Evolutionary conservation across 2,888 invertebrate genomes (phyloP).

Genomic region (Mythimna lalbum): DNA sequence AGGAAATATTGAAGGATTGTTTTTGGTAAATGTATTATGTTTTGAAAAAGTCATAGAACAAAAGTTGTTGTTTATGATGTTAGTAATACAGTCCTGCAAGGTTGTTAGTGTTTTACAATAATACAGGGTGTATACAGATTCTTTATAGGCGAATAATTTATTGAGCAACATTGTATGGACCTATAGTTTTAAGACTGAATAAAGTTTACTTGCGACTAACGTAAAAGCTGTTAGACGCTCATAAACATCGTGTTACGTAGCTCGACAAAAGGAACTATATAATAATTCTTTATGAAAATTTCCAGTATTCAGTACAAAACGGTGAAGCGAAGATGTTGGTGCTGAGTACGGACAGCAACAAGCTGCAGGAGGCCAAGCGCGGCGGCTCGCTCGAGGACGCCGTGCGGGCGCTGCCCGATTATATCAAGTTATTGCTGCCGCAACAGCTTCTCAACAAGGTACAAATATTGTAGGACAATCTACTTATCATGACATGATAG

Average conservation of each 20-base stretch:
- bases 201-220: background rate
- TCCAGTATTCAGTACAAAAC: slow-evolving; percentile 86
- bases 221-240: background rate
- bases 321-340: slow-evolving; percentile 87
- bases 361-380: slow-evolving; percentile 79
- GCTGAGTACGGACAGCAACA: slow-evolving; percentile 85
- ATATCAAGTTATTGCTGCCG: slow-evolving; percentile 85
- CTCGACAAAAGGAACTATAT: background rate
- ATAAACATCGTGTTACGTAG: background rate
- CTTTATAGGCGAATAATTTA: background rate
- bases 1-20: no score
- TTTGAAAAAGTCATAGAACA: no score
- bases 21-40: no score
- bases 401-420: slow-evolving; percentile 85
- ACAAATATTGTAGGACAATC: background rate
- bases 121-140: no score
- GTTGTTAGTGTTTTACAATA: no score
- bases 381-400: slow-evolving; percentile 84
- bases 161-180: background rate
- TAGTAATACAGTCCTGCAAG: no score
- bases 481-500: no score
- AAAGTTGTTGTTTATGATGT: no score
- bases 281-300: slow-evolving; percentile 25
- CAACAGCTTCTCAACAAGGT: slow-evolving; percentile 84
- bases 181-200: background rate